Conservation (phyloP, 2,113 vertebrate genomes). For the Urocitellus parryii region DNA sequence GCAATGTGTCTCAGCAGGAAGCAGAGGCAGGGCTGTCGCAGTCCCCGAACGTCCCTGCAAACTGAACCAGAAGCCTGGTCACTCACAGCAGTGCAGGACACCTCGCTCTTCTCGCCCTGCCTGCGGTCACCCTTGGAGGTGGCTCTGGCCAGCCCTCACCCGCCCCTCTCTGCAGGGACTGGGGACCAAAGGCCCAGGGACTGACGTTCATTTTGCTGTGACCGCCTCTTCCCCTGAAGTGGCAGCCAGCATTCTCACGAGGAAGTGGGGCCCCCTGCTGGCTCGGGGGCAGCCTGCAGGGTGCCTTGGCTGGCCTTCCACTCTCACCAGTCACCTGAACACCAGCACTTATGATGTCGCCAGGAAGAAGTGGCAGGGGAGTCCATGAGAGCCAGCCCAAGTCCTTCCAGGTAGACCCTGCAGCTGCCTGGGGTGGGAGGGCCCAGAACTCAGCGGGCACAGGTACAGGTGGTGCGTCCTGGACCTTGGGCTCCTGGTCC, state of each 20-base stretch:
- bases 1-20: background rate
- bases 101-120: background rate
- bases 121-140: background rate
- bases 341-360: rapidly evolving
- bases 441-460: background rate
- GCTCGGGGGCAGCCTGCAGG: background rate
- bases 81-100: background rate
- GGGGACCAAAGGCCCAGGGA: background rate
- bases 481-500: too few species aligned
- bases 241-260: background rate
- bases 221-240: background rate
- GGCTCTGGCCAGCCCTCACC: background rate
- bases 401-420: background rate
- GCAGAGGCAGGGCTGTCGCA: background rate
- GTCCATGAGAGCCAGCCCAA: too few species aligned
- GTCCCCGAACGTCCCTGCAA: too few species aligned
- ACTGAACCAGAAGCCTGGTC: too few species aligned
- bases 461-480: rapidly evolving
- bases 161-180: background rate
- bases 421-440: background rate
- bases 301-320: rapidly evolving
- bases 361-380: too few species aligned
- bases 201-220: too few species aligned
- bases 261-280: conserved; percentile 63
- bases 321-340: background rate